Percentiles rank a stretch among this genome's conserved stretches.
Conservation (phyloP, 2,888 invertebrate species). For the Dolichomitus sp. region DNA sequence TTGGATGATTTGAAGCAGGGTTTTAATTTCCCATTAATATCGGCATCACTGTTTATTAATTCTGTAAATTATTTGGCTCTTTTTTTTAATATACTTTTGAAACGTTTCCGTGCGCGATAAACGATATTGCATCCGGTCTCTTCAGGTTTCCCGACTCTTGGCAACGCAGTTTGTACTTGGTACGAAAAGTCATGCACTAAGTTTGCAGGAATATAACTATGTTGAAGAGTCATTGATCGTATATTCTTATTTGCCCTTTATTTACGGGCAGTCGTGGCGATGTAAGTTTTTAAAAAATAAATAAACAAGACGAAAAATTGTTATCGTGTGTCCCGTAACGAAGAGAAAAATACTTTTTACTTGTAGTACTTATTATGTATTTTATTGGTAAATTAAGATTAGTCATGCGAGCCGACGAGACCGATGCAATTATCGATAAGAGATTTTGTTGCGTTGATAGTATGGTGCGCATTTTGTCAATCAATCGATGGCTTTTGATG, state of each 20-base stretch:
- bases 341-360: slow-evolving; percentile 24
- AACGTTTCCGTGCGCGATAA: slow-evolving; percentile 41
- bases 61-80: too few relatives aligned
- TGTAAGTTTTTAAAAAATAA: background rate
- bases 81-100: slow-evolving; percentile 27
- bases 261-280: background rate
- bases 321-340: slow-evolving; percentile 20
- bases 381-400: slow-evolving; percentile 27
- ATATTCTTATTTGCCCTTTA: slow-evolving; percentile 25
- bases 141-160: slow-evolving; percentile 30
- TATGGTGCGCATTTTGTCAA: slow-evolving; percentile 44
- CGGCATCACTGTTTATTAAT: too few relatives aligned
- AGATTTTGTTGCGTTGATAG: slow-evolving; percentile 32
- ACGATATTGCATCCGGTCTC: slow-evolving; percentile 48
- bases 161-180: slow-evolving; percentile 36
- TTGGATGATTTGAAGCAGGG: too few relatives aligned
- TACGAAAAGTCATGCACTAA: slow-evolving; percentile 27
- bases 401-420: slow-evolving; percentile 19
- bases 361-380: slow-evolving; percentile 52
- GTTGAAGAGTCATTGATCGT: slow-evolving; percentile 14
- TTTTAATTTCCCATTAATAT: too few relatives aligned
- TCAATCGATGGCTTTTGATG: slow-evolving; percentile 8
- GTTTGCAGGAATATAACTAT: slow-evolving; percentile 19
- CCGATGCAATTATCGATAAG: slow-evolving; percentile 22
- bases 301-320: background rate